Evolutionary conservation across 2,797 vertebrate species (phyloP).

Genomic region (Microcaecilia unicolor): DNA sequence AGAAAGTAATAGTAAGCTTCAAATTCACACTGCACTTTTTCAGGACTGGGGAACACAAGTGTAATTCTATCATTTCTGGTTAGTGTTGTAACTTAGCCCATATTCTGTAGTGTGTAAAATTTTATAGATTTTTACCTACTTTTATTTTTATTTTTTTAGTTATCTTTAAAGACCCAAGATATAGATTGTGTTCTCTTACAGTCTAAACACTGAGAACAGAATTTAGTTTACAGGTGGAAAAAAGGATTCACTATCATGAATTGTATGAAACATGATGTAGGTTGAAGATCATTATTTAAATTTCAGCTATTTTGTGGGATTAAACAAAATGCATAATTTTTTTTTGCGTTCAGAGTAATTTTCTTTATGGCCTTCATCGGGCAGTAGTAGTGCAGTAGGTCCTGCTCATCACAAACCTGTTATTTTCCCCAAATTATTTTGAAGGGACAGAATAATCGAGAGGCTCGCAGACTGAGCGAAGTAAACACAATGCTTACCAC

Average conservation of each 20-base stretch:
- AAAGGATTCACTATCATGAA: not conserved
- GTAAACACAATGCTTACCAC: conserved; percentile 42
- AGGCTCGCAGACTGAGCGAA: conserved; percentile 38
- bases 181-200: not conserved
- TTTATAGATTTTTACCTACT: not conserved
- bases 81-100: not conserved
- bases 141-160: not conserved
- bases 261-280: not conserved
- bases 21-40: not conserved
- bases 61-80: not conserved
- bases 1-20: not conserved
- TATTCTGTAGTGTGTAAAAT: not conserved
- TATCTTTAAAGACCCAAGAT: not conserved
- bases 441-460: conserved; percentile 16
- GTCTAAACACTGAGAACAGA: too few species aligned
- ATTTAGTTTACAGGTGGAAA: too few species aligned
- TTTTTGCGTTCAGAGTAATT: conserved; percentile 3
- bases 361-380: conserved; percentile 4
- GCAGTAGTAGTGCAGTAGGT: not conserved
- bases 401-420: conserved; percentile 6
- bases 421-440: conserved; percentile 31
- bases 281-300: conserved; percentile 7
- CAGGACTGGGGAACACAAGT: conserved; percentile 7
- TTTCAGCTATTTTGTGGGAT: conserved; percentile 13
- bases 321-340: conserved; percentile 11